phyloP scores from a whole-genome alignment of 2,888 invertebrate species.

The Noctua janthina region DNA sequence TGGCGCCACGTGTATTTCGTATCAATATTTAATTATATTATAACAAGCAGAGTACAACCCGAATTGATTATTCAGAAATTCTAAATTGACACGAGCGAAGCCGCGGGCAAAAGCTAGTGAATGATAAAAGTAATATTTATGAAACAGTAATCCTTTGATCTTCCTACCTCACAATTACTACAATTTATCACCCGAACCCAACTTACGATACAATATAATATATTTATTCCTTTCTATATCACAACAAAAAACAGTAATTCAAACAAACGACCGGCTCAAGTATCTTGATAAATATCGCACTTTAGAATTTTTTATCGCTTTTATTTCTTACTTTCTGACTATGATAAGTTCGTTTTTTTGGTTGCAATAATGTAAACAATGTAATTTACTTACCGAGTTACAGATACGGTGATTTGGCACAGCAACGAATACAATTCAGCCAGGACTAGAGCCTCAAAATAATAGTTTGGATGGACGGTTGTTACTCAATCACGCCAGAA shows the following conservation, averaged over 20 bases:
- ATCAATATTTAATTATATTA: no score
- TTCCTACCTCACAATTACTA: conserved; percentile 11
- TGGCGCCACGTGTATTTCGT: no score
- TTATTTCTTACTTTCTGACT: conserved; percentile 24
- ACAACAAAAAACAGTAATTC: conserved; percentile 46
- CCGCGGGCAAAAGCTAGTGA: no score
- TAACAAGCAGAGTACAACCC: no score
- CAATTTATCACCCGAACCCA: conserved; percentile 23
- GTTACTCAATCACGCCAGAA: no score
- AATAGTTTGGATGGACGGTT: background rate
- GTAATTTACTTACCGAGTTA: background rate
- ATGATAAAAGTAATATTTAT: conserved; percentile 8
- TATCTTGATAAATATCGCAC: conserved; percentile 49
- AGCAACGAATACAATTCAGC: background rate
- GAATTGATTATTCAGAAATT: no score
- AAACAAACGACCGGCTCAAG: conserved; percentile 42
- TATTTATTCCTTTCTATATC: conserved; percentile 32
- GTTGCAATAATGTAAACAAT: conserved; percentile 7
- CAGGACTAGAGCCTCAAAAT: background rate
- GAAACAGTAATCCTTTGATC: background rate
- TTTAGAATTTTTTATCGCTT: conserved; percentile 40
- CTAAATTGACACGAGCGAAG: no score
- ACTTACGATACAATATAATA: conserved; percentile 15
- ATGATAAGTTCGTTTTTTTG: conserved; percentile 17
- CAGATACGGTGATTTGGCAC: background rate